A percentile compares a stretch with the other conserved stretches of the same genome.
phyloP scores from a whole-genome alignment of 2,113 vertebrate genomes.

The Microcebus jonahi region DNA sequence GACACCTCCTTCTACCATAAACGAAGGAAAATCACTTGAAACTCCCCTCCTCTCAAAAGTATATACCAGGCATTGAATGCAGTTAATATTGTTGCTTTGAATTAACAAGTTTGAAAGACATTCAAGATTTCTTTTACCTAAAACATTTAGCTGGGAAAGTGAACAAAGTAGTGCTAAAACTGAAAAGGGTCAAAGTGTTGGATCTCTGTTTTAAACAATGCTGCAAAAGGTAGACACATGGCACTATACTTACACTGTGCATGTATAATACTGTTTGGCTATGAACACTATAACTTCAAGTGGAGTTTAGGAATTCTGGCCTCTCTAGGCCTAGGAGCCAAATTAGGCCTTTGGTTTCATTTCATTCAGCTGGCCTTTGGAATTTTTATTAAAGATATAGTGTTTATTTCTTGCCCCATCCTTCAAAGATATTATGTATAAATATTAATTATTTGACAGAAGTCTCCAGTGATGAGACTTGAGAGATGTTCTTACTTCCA shows the following conservation, averaged over 20 bases:
- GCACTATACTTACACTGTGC: background rate
- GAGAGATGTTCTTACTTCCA: background rate
- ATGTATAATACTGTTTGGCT: background rate
- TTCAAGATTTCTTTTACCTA: constrained; percentile 1
- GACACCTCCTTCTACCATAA: background rate
- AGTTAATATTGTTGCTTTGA: background rate
- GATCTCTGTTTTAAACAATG: background rate
- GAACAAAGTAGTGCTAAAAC: background rate
- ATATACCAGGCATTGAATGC: background rate
- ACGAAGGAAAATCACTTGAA: constrained; percentile 24
- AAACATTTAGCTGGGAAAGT: constrained; percentile 9
- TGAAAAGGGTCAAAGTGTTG: background rate
- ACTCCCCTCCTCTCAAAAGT: background rate
- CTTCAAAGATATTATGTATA: background rate
- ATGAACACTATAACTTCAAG: background rate
- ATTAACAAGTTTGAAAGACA: constrained; percentile 39
- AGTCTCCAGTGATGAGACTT: background rate
- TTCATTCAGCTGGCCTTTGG: background rate
- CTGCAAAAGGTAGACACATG: background rate
- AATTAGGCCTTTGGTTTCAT: background rate
- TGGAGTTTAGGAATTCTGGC: background rate
- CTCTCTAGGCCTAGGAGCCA: background rate
- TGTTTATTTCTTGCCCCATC: background rate
- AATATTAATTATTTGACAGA: background rate
- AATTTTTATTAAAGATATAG: background rate